These are phyloP conservation scores for Mycalesis mineus DNA, from an alignment of 2,888 invertebrate species.

Conservation along the genomic window DNA sequence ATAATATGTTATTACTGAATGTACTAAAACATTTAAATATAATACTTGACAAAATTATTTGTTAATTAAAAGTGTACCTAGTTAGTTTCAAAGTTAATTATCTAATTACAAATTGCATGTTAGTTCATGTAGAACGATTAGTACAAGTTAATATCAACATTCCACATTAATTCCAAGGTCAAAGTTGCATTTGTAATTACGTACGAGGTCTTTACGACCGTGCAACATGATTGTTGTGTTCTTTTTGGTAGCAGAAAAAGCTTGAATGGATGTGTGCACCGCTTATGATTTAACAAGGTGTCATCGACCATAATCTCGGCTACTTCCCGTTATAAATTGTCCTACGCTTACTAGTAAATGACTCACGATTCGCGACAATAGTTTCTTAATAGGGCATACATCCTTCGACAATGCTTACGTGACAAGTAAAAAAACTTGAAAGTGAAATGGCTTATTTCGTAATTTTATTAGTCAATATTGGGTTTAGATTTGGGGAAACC, in stretches of 20 bases:
- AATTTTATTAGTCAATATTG: neutral
- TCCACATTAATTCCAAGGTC: slow-evolving; percentile 30
- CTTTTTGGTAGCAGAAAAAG: slow-evolving; percentile 4
- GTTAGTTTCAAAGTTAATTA: neutral
- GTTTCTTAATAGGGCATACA: slow-evolving; percentile 34
- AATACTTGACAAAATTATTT: too few relatives aligned
- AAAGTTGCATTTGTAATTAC: slow-evolving; percentile 24
- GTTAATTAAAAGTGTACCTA: neutral
- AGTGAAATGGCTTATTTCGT: slow-evolving; percentile 4
- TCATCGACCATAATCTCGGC: slow-evolving; percentile 63
- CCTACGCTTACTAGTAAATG: slow-evolving; percentile 45
- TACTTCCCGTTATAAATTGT: slow-evolving; percentile 69
- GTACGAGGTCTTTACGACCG: slow-evolving; percentile 25
- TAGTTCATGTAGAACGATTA: neutral
- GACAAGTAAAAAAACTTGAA: slow-evolving; percentile 25
- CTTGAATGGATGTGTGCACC: slow-evolving; percentile 33
- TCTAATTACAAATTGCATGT: slow-evolving; percentile 7
- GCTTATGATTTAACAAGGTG: slow-evolving; percentile 49
- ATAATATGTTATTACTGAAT: too few relatives aligned
- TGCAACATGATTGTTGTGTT: slow-evolving; percentile 2
- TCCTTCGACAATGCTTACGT: slow-evolving; percentile 37
- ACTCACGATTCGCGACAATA: slow-evolving; percentile 48
- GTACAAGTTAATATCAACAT: slow-evolving; percentile 14
- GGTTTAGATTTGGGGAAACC: slow-evolving; percentile 12
- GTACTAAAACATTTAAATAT: too few relatives aligned